Evolutionary conservation across 2,888 invertebrate genomes (phyloP).

Genomic region (Pseudococcus viburni): DNA sequence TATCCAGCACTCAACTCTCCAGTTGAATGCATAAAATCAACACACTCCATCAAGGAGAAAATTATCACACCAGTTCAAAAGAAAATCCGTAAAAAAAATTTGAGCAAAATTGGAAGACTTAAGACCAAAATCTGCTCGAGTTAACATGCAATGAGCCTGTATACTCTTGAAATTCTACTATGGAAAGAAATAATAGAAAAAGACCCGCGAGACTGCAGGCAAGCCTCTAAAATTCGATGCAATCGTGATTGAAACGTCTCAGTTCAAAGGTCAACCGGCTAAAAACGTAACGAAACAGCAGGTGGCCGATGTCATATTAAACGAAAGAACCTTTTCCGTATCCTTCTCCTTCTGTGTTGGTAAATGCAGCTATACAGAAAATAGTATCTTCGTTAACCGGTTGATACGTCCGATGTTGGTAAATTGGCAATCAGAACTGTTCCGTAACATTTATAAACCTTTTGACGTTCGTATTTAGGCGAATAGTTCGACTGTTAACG

Average conservation of each 20-base stretch:
- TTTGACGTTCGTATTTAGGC: conserved; percentile 54
- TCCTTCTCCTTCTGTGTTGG: conserved; percentile 15
- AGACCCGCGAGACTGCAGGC: conserved; percentile 3
- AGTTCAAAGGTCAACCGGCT: conserved; percentile 64
- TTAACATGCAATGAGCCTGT: too few species aligned
- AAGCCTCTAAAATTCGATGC: conserved; percentile 3
- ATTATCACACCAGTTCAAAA: too few species aligned
- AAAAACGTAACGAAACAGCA: conserved; percentile 64
- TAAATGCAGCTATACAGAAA: neutral
- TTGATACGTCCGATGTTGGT: neutral
- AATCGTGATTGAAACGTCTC: conserved; percentile 59
- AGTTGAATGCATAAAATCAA: too few species aligned
- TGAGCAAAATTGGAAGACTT: too few species aligned
- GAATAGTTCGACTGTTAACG: conserved; percentile 47
- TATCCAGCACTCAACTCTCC: too few species aligned
- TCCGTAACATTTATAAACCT: conserved; percentile 60
- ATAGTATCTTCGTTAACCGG: conserved; percentile 61
- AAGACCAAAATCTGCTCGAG: too few species aligned
- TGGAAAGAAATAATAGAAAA: neutral
- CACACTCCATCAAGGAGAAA: too few species aligned
- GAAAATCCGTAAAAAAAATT: too few species aligned
- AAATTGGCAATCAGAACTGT: conserved; percentile 62
- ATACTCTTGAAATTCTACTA: too few species aligned
- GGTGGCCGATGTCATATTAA: conserved; percentile 48
- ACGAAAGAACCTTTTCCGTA: neutral